Percentiles rank a stretch among this genome's conserved stretches.
Conservation (phyloP, 2,797 vertebrate genomes). For the Perodicticus potto region DNA sequence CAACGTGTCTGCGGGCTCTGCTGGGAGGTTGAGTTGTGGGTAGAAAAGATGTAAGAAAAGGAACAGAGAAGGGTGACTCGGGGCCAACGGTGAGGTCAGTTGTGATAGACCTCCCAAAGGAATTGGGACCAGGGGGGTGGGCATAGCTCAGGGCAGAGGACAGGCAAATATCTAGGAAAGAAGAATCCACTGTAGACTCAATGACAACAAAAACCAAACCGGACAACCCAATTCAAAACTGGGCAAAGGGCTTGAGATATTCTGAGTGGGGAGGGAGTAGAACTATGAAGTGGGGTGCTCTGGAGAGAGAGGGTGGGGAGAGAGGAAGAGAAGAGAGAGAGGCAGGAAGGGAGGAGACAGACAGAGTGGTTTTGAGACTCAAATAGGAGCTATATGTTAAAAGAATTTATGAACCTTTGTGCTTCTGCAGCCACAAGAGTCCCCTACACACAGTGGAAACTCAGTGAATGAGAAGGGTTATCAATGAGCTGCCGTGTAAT, state of each 20-base stretch:
- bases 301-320: not conserved
- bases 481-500: fast-evolving
- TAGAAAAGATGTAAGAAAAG: not conserved
- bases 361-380: not conserved
- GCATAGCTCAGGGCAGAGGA: fast-evolving
- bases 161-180: not conserved
- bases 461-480: not conserved
- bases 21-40: not conserved
- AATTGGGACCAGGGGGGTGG: not conserved
- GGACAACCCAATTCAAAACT: not conserved
- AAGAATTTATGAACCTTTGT: not conserved
- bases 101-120: not conserved
- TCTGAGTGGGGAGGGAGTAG: not conserved
- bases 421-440: not conserved
- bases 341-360: no score
- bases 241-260: not conserved
- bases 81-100: not conserved
- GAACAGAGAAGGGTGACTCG: no score
- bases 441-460: not conserved
- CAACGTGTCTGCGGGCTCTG: not conserved
- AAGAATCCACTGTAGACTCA: not conserved
- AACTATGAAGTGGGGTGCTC: no score
- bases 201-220: not conserved
- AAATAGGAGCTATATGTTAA: not conserved
- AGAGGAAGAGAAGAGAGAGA: fast-evolving